These are phyloP conservation scores for Geotrypetes seraphini DNA, from an alignment of 2,797 vertebrate genomes.

Conservation along the genomic window DNA sequence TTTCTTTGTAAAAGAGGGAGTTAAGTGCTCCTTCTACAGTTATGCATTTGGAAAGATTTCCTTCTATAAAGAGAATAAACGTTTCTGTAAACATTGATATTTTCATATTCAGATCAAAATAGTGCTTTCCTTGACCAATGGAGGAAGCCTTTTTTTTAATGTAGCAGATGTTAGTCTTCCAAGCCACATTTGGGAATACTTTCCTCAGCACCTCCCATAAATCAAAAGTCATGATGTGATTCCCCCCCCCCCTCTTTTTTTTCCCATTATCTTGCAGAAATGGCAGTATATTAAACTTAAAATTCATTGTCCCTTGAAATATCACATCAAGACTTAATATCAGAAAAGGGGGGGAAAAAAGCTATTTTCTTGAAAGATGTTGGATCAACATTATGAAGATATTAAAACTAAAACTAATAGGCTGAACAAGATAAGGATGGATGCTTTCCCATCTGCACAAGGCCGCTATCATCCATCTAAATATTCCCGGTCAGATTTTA, in stretches of 20 bases:
- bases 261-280: constrained; percentile 6
- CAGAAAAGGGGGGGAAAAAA: background rate
- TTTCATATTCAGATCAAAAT: no score
- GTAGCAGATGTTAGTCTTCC: background rate
- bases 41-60: no score
- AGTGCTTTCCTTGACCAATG: no score
- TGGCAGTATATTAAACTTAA: constrained; percentile 4
- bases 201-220: background rate
- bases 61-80: no score
- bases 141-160: no score
- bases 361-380: constrained; percentile 2
- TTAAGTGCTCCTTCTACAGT: no score
- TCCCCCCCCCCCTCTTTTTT: background rate
- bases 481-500: constrained; percentile 28
- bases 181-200: background rate
- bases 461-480: constrained; percentile 32
- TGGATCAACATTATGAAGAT: constrained; percentile 15
- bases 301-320: constrained; percentile 5
- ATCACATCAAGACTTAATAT: background rate
- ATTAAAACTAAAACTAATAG: constrained; percentile 30
- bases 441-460: constrained; percentile 31
- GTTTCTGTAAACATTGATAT: no score
- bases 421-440: constrained; percentile 33
- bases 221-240: background rate
- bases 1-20: no score